Conservation (phyloP, 2,797 vertebrate genomes). For the Echiichthys vipera region DNA sequence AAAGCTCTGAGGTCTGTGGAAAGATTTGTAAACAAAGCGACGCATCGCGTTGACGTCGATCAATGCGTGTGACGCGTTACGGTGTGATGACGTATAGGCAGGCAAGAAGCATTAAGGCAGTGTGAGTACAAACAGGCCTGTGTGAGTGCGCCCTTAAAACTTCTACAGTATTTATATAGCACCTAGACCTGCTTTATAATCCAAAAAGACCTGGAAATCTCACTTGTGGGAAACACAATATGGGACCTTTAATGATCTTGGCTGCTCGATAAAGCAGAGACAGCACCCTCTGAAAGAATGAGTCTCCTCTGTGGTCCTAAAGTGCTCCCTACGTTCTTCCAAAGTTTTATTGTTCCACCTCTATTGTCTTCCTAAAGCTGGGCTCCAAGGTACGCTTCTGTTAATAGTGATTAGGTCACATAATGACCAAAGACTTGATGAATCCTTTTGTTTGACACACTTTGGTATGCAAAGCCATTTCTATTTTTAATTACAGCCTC, state of each 20-base stretch:
- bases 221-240: too few relatives aligned
- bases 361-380: constrained; percentile 23
- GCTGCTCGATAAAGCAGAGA: constrained; percentile 20
- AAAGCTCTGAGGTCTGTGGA: too few relatives aligned
- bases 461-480: constrained; percentile 64
- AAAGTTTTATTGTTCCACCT: neutral
- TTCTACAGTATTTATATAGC: too few relatives aligned
- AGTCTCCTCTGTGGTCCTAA: neutral
- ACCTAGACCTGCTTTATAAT: too few relatives aligned
- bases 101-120: too few relatives aligned
- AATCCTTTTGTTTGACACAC: constrained; percentile 55
- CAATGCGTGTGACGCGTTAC: too few relatives aligned
- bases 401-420: constrained; percentile 48
- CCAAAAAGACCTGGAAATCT: too few relatives aligned
- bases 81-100: too few relatives aligned
- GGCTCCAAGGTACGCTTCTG: constrained; percentile 39
- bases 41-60: too few relatives aligned
- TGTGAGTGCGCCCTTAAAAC: too few relatives aligned
- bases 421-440: constrained; percentile 38
- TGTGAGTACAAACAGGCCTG: too few relatives aligned
- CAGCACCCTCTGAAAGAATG: constrained; percentile 2
- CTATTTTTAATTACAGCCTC: constrained; percentile 52
- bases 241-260: neutral
- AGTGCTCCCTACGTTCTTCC: neutral
- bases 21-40: too few relatives aligned